Evolutionary conservation across 2,113 vertebrate genomes (phyloP), one percentile per base, ranked within the genome.

Genomic region (Oenanthe oenanthe): DNA sequence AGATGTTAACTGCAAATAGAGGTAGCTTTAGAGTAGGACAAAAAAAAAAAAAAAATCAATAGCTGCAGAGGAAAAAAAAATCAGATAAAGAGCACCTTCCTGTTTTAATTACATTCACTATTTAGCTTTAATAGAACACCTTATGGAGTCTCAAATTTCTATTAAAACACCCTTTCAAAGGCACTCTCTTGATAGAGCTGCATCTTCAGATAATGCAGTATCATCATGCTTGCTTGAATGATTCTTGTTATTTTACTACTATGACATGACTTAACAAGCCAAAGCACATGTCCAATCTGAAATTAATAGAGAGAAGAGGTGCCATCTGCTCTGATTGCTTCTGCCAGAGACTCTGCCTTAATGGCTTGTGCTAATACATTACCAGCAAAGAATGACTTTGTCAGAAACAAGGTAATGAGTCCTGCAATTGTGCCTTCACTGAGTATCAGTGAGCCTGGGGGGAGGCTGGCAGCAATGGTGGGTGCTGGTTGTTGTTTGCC

Each of bases 261-360:
- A 88, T 92, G 93, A 97, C 92, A 97, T 80, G 95, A 97, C 78
- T 57, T 29, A 97, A 97, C 81, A 97, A 97, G 95, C 89, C 94
- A 96, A 97, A 97, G 87, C 94, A 97, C 85, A 97, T 85, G 70
- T 92, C 92, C 95, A 97, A 96, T 96, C 60, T 42, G 94, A 97
- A 97, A 97, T 96, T 97, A 97, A 97, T 78, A 96, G 95, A 97
- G 86, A 97, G 88, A 95, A 97, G 96, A 98, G 81, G 62, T 96
- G 80, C 93, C 96, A 98, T 97, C 95, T 98, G 94, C 95, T 95
- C 66, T 73, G 54, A 95, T 68, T 98, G 90, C 94, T 97, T 90
- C 96, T 97, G 97, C 97, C 97, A 96, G 60, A 96, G 94, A 97
- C 91, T 94, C 84, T 79, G 80, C 75, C 58, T 96, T 96, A 98